Evolutionary conservation across 2,113 vertebrate genomes (phyloP).

Genomic region (Trachemys scripta): DNA sequence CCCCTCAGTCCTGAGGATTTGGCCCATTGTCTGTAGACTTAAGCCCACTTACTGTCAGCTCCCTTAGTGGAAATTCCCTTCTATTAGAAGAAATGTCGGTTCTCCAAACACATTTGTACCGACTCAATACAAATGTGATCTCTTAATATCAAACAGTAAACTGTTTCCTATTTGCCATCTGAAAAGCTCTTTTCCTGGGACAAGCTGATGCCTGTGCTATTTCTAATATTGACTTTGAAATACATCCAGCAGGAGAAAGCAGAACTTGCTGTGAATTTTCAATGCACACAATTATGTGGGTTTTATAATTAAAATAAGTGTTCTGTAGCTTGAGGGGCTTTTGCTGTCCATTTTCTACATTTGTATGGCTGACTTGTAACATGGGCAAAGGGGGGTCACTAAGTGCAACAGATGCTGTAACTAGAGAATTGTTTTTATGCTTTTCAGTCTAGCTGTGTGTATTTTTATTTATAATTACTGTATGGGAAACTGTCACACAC

Average conservation of each 20-base stretch:
- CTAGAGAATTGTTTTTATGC: neutral
- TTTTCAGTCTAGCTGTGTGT: neutral
- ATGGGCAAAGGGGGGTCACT: neutral
- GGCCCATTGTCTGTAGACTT: neutral
- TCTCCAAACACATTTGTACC: neutral
- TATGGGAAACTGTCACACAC: neutral
- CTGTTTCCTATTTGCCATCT: neutral
- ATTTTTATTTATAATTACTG: neutral
- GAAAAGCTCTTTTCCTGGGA: constrained; percentile 7
- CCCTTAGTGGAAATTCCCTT: neutral
- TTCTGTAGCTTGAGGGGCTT: neutral
- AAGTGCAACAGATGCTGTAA: neutral
- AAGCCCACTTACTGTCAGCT: neutral
- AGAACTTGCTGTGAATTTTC: neutral
- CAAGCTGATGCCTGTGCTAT: fast-evolving
- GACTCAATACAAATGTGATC: constrained; percentile 7
- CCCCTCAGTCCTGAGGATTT: neutral
- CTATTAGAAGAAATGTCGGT: neutral
- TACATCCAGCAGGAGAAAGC: neutral
- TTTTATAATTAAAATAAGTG: neutral
- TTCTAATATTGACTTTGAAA: constrained; percentile 33
- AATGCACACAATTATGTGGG: neutral
- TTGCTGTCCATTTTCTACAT: neutral
- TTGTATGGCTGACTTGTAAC: neutral
- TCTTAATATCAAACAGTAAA: fast-evolving